Percentiles rank a stretch among this genome's conserved stretches.
Evolutionary conservation across 2,113 vertebrate species (phyloP).

Genomic region (Cnemophilus loriae): DNA sequence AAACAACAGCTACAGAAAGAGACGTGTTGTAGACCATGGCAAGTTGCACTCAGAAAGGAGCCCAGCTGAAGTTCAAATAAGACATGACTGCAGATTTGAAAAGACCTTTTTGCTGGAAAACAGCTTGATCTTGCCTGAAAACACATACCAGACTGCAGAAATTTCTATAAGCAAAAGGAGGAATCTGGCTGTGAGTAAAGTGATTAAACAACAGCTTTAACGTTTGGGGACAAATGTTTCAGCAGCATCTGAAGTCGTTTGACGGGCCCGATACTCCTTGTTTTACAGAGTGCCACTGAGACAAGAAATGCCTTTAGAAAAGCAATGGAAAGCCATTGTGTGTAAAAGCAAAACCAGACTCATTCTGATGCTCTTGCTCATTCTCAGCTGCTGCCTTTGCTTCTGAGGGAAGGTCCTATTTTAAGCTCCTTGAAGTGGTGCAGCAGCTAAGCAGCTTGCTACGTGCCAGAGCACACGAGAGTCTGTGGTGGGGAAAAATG

Average conservation of each 20-base stretch:
- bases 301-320: background rate
- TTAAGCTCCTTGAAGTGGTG: background rate
- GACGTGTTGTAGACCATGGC: background rate
- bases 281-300: background rate
- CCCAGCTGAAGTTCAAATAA: conserved; percentile 45
- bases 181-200: conserved; percentile 37
- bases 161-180: conserved; percentile 35
- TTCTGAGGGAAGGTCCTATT: background rate
- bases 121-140: conserved; percentile 58
- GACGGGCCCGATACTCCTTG: background rate
- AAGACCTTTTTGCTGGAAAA: conserved; percentile 54
- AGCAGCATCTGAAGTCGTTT: background rate
- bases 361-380: background rate
- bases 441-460: background rate
- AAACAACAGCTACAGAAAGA: conserved; percentile 21
- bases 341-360: background rate
- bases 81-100: conserved; percentile 51
- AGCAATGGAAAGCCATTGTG: background rate
- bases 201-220: conserved; percentile 67
- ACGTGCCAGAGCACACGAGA: rapidly evolving
- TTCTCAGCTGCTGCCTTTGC: background rate
- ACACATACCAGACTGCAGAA: conserved; percentile 20
- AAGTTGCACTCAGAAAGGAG: conserved; percentile 39
- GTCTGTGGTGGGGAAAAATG: rapidly evolving
- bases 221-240: background rate